Conservation (phyloP, 1,140 invertebrate species). For the Lasioglossum albipes region DNA sequence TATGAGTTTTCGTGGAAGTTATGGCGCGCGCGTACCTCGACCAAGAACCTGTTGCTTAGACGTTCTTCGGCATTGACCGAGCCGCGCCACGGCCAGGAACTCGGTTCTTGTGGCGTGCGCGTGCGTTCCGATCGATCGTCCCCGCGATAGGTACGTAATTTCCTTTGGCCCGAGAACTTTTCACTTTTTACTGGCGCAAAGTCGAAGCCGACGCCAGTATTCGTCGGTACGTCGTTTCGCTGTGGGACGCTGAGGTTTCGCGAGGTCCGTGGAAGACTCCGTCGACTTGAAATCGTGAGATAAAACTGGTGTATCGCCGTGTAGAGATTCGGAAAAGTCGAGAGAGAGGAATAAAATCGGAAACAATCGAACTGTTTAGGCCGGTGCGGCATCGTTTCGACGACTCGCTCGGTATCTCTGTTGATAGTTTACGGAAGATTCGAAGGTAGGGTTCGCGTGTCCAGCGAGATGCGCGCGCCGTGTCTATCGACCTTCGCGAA, state of each 20-base stretch:
- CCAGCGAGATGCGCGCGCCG: constrained; percentile 37
- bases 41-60: constrained; percentile 40
- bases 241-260: too few species aligned
- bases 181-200: neutral
- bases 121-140: constrained; percentile 44
- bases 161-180: neutral
- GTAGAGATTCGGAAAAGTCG: too few species aligned
- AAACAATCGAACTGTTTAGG: neutral
- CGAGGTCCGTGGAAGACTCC: too few species aligned
- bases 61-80: constrained; percentile 50
- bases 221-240: neutral
- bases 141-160: constrained; percentile 10
- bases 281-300: too few species aligned
- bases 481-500: constrained; percentile 39
- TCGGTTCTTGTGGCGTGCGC: constrained; percentile 26
- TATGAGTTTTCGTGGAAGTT: constrained; percentile 9
- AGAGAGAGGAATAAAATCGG: neutral
- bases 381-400: neutral
- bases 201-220: neutral
- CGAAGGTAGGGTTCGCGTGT: neutral
- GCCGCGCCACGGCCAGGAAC: constrained; percentile 36
- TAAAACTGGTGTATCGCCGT: too few species aligned
- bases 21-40: constrained; percentile 19
- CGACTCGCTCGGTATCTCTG: neutral
- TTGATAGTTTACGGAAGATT: neutral